Percentiles rank a stretch among this genome's conserved stretches.
Evolutionary conservation across 2,113 vertebrate genomes (phyloP).

Genomic region (Thunnus maccoyii): DNA sequence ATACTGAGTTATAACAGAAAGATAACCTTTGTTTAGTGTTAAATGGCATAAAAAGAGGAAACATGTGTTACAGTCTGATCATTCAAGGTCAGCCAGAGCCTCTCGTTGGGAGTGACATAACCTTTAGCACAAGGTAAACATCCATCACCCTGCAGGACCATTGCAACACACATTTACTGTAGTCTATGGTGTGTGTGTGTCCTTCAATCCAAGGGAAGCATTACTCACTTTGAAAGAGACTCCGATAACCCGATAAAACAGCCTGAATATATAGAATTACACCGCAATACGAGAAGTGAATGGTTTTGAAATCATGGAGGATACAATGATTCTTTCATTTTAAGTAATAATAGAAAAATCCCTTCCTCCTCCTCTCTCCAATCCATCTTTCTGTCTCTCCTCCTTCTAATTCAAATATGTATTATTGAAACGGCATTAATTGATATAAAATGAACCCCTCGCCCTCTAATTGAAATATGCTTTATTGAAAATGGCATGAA

Average conservation of each 20-base stretch:
- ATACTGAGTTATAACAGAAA: no score
- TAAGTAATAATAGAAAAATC: slow-evolving; percentile 6
- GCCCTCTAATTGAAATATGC: slow-evolving; percentile 72
- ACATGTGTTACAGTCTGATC: slow-evolving; percentile 19
- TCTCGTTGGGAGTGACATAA: slow-evolving; percentile 34
- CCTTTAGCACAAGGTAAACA: slow-evolving; percentile 63
- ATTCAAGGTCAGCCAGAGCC: slow-evolving; percentile 40
- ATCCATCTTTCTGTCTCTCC: slow-evolving; percentile 27
- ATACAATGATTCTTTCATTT: neutral
- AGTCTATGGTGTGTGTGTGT: slow-evolving; percentile 32
- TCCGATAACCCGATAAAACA: slow-evolving; percentile 17
- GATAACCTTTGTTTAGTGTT: no score
- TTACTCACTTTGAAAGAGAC: slow-evolving; percentile 44
- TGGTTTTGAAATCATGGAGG: neutral
- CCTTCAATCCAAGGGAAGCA: slow-evolving; percentile 67
- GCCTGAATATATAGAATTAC: neutral
- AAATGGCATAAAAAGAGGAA: neutral
- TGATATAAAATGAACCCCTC: slow-evolving; percentile 66
- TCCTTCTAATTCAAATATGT: slow-evolving; percentile 67
- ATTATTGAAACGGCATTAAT: slow-evolving; percentile 72
- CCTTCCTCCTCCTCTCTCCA: slow-evolving; percentile 19
- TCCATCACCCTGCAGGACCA: slow-evolving; percentile 49
- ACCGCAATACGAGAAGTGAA: neutral
- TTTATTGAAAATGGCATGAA: slow-evolving; percentile 79
- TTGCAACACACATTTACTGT: slow-evolving; percentile 34